A percentile compares a stretch with the other conserved stretches of the same genome.
Conservation (phyloP, 2,113 vertebrate genomes). For the Calyptomena viridis region DNA sequence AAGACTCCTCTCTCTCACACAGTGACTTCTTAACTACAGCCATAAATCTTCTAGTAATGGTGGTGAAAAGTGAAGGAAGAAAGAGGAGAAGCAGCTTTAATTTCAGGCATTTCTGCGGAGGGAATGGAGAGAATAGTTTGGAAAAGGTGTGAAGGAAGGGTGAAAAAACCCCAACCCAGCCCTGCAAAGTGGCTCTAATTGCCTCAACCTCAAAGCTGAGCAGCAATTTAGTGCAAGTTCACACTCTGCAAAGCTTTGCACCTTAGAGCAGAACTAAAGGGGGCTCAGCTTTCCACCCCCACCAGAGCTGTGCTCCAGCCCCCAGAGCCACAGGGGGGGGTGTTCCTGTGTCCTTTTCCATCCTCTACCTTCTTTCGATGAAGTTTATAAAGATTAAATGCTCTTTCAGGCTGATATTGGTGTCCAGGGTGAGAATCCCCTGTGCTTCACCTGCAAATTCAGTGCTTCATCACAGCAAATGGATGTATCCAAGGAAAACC, state of each 20-base stretch:
- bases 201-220: background rate
- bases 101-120: background rate
- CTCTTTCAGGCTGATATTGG: fast-evolving
- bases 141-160: background rate
- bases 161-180: background rate
- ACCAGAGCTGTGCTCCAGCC: background rate
- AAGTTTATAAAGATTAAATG: background rate
- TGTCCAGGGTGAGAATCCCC: background rate
- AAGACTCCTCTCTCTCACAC: background rate
- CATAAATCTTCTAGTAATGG: background rate
- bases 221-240: background rate
- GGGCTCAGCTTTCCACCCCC: background rate
- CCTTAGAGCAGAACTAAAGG: background rate
- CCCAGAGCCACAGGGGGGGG: background rate
- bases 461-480: background rate
- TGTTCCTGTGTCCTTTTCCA: background rate
- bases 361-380: background rate
- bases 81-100: background rate
- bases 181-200: background rate
- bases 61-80: background rate
- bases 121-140: background rate
- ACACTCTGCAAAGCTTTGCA: background rate
- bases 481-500: background rate
- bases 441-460: background rate
- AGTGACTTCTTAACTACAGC: background rate